Evolutionary conservation across 1,140 invertebrate genomes (phyloP), one percentile per base, ranked within the genome.

Genomic region (Meloidogyne chitwoodi): DNA sequence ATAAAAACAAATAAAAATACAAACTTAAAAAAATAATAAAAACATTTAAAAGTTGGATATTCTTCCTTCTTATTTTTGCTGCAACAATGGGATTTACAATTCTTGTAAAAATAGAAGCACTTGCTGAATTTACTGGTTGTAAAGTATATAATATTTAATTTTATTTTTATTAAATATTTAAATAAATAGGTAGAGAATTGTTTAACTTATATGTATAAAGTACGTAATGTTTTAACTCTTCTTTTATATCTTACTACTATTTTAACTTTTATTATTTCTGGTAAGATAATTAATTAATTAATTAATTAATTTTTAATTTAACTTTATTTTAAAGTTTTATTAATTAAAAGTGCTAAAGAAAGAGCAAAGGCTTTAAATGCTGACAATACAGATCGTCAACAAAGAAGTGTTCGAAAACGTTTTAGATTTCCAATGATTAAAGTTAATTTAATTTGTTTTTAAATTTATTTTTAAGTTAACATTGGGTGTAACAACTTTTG

Each of bases 401-500:
- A 73, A 34, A 61, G 70, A 8, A 27, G 48, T 34, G 34, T 62
- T 64, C 41, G 29, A 26, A 73, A 61, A 34, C 70, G 70, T n/a
- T 73, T 63, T 34, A 61, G 22, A 29, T 73, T 73, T 73, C 70
- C 70, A 16, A 26, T 73, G 48, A 61, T 73, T 61, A 73, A 73
- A 12, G 70, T 73, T 14, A 22, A 29, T 56, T 56, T 56, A 41
- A 14, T 41, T 5, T 26, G 12, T 48, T 14, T 16, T 38, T 34
- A 5, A 31, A 62, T 11, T 62, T 22, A 38, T 16, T 31, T 56
- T 72, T 31, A 4, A 83, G 68, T 63, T 83, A 38, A 79, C 78
- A 1, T 22, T 83, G 22, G 82, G 82, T 38, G 82, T 83, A 0
- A 77, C 69, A 48, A 83, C 82, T 31, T 83, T 83, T 70, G 79